phyloP scores from a whole-genome alignment of 2,113 vertebrate species.

The Labeo rohita region DNA sequence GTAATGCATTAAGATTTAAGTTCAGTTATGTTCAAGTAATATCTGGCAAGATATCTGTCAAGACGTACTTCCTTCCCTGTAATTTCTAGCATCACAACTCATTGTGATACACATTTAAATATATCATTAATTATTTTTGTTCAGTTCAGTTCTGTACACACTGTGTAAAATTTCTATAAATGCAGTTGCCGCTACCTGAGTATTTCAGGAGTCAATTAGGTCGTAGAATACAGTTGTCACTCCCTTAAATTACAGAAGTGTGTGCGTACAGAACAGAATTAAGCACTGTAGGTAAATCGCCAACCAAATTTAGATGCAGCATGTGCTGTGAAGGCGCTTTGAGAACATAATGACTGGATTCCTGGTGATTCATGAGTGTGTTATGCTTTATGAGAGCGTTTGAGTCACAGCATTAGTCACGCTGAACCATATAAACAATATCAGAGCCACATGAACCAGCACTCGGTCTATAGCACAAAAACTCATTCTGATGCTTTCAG shows the following conservation, averaged over 20 bases:
- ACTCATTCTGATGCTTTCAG: not conserved
- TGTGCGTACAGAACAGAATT: too few relatives aligned
- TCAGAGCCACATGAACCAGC: not conserved
- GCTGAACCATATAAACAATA: not conserved
- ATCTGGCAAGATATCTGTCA: not conserved
- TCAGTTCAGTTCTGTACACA: not conserved
- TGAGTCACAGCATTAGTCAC: slow-evolving; percentile 20
- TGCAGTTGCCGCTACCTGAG: too few relatives aligned
- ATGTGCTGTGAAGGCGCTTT: not conserved
- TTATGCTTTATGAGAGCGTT: slow-evolving; percentile 9
- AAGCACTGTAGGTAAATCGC: too few relatives aligned
- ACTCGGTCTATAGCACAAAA: not conserved
- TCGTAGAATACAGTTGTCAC: not conserved
- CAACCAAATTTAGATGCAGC: not conserved
- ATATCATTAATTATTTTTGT: not conserved
- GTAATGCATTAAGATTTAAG: too few relatives aligned
- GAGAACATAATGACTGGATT: not conserved
- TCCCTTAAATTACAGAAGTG: too few relatives aligned
- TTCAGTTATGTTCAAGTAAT: too few relatives aligned
- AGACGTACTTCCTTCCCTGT: not conserved
- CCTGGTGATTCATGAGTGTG: slow-evolving; percentile 22
- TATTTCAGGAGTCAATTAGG: too few relatives aligned
- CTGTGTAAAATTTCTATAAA: not conserved
- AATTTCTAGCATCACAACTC: not conserved
- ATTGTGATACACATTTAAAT: too few relatives aligned